These are phyloP conservation scores for Isurus oxyrinchus DNA, from an alignment of 2,113 vertebrate genomes.

Conservation along the genomic window DNA sequence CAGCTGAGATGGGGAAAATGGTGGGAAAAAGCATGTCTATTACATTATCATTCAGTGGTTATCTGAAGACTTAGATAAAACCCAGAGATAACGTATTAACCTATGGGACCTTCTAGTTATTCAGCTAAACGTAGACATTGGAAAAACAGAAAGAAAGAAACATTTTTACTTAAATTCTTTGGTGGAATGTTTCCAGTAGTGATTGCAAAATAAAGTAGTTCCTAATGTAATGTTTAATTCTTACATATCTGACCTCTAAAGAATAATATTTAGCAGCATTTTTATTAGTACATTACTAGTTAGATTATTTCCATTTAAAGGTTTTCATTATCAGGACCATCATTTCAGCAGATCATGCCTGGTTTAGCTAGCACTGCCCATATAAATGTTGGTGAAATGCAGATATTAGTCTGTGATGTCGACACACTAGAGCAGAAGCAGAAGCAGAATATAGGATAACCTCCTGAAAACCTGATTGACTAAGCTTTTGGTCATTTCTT, in stretches of 20 bases:
- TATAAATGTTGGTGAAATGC: too few relatives aligned
- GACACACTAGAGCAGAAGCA: too few relatives aligned
- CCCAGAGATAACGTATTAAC: not conserved
- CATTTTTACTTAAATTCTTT: not conserved
- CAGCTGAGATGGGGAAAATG: not conserved
- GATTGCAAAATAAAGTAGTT: not conserved
- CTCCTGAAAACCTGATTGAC: not conserved
- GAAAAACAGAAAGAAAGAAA: not conserved
- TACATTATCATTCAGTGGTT: not conserved
- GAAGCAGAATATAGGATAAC: not conserved
- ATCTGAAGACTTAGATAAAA: not conserved
- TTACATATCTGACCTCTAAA: too few relatives aligned
- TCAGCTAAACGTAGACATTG: not conserved
- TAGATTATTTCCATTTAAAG: not conserved
- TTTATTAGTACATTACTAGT: not conserved
- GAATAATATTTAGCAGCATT: not conserved
- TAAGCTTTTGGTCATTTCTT: not conserved
- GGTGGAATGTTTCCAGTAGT: not conserved
- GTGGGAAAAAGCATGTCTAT: not conserved
- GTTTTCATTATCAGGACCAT: too few relatives aligned
- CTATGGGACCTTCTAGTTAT: not conserved
- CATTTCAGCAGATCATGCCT: too few relatives aligned
- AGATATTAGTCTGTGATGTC: too few relatives aligned
- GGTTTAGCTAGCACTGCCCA: too few relatives aligned
- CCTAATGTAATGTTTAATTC: not conserved